A percentile compares a stretch with the other conserved stretches of the same genome.
Conservation (phyloP, 2,888 invertebrate species). For the Mellilla xanthometata region DNA sequence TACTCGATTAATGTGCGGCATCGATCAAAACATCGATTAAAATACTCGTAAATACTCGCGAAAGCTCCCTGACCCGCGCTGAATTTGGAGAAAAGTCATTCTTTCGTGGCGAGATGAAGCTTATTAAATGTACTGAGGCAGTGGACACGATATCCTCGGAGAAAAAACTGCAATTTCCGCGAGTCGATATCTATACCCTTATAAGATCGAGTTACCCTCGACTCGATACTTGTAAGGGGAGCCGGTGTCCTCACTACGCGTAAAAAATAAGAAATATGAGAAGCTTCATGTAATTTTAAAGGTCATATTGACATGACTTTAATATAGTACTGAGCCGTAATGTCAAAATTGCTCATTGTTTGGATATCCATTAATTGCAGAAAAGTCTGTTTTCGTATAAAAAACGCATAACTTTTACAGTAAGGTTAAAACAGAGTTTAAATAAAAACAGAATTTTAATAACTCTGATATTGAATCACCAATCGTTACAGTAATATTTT, state of each 20-base stretch:
- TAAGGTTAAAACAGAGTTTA: no score
- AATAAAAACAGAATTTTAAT: no score
- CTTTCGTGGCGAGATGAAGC: constrained; percentile 25
- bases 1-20: constrained; percentile 20
- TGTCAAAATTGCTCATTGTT: constrained; percentile 4
- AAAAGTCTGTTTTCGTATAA: neutral
- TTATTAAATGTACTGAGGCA: constrained; percentile 37
- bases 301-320: constrained; percentile 17
- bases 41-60: constrained; percentile 17
- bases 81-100: constrained; percentile 20
- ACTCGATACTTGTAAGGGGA: constrained; percentile 50
- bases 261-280: constrained; percentile 23
- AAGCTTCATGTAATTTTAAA: constrained; percentile 19
- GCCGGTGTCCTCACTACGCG: constrained; percentile 47
- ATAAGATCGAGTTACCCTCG: constrained; percentile 60
- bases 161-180: constrained; percentile 49
- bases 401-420: no score
- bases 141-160: constrained; percentile 52
- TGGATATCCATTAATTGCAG: neutral
- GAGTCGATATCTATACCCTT: constrained; percentile 42
- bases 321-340: constrained; percentile 1
- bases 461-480: no score
- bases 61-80: constrained; percentile 22
- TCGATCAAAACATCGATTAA: constrained; percentile 24
- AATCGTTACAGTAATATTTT: neutral